Base-by-base conservation (phyloP, 2,797 vertebrate species). In the Platalea minor region DNA sequence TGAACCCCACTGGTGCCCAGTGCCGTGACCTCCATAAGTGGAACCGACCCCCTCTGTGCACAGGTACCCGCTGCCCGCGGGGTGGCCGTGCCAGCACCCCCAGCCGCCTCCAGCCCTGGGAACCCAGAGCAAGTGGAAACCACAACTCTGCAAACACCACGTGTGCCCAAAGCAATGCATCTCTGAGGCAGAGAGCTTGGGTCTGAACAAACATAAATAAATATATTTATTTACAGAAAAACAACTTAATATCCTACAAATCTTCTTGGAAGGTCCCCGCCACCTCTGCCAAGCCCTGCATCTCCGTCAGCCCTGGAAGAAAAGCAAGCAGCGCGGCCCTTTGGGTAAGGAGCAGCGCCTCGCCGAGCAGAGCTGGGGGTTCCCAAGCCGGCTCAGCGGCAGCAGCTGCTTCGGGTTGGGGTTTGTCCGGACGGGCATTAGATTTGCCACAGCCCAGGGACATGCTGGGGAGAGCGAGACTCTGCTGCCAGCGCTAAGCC, bases 101-200 rank as follows among this genome's bases (percentile, higher is more conserved):
- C 19, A 25, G n/a, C 25, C 1, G 0, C 23, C 41, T 50, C 54
- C 29, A 59, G 51, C 33, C 25, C 56, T 20, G 9, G 19, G 20
- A 56, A n/a, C 19, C 19, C 54, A 57, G 20, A 21, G 20, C 31
- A 57, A 21, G 54, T 23, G 33, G 54, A n/a, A 57, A 57, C 9
- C 54, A 17, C 16, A 31, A 10, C 13, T 19, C 37, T 31, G 63
- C 28, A 53, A 46, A 31, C 0, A 2, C 51, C 2, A 7, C 0
- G 2, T 31, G 26, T 53, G 16, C 14, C 59, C 53, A 60, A 73
- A 79, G 37, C 19, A 69, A 35, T 17, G 13, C 14, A 54, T 17
- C 26, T 10, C 26, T 11, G 26, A 54, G 48, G 24, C 48, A 19
- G 48, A 86, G 20, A 56, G 26, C 35, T 33, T 57, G 9, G 25